These are phyloP conservation scores for Rafetus swinhoei DNA, from an alignment of 2,113 vertebrate genomes.

Conservation along the genomic window DNA sequence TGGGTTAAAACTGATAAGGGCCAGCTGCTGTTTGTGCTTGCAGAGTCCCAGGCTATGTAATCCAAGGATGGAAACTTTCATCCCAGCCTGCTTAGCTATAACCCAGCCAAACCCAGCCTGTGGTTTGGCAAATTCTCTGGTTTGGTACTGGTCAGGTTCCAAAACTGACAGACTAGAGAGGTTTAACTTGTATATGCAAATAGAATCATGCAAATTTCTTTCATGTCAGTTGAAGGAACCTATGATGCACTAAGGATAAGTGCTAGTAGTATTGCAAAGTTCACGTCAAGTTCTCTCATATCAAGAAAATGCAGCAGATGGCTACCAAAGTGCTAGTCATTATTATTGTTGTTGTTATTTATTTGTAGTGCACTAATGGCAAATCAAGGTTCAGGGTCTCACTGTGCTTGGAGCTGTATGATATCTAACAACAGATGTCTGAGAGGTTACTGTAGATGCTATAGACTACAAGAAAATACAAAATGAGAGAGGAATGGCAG, in stretches of 20 bases:
- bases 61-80: too few relatives aligned
- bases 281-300: background rate
- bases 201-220: background rate
- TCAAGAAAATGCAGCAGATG: background rate
- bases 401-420: background rate
- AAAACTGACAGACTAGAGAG: too few relatives aligned
- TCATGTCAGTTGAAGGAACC: background rate
- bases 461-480: slow-evolving; percentile 60
- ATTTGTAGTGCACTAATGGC: background rate
- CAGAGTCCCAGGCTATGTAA: too few relatives aligned
- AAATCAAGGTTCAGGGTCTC: background rate
- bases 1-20: too few relatives aligned
- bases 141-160: too few relatives aligned
- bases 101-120: too few relatives aligned
- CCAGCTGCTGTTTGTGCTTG: too few relatives aligned
- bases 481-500: slow-evolving; percentile 69
- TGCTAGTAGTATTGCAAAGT: background rate
- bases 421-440: slow-evolving; percentile 57
- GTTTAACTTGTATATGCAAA: too few relatives aligned
- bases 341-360: background rate
- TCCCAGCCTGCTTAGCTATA: too few relatives aligned
- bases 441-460: slow-evolving; percentile 53
- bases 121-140: too few relatives aligned
- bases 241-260: slow-evolving; percentile 8
- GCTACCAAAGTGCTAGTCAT: background rate